Percentiles rank a stretch among this genome's conserved stretches.
Evolutionary conservation across 2,888 invertebrate species (phyloP).

Genomic region (Mimumesa dahlbomi): DNA sequence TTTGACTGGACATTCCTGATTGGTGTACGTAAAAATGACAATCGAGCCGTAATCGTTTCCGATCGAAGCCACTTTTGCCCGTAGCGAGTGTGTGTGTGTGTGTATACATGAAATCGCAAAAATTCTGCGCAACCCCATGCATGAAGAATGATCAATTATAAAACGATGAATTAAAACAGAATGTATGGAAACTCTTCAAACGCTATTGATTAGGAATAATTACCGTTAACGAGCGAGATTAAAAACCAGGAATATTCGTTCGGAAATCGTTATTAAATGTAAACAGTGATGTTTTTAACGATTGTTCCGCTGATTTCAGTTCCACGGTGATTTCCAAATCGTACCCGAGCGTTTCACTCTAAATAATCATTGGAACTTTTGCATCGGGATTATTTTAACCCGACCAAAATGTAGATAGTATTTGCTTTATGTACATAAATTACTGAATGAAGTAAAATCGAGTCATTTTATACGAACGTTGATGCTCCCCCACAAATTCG

Average conservation of each 20-base stretch:
- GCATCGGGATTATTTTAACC: slow-evolving; percentile 53
- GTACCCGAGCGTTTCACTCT: slow-evolving; percentile 38
- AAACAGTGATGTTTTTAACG: slow-evolving; percentile 61
- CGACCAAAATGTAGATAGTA: slow-evolving; percentile 48
- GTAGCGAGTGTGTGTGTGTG: too few species aligned
- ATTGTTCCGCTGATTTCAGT: slow-evolving; percentile 37
- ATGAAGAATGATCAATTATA: not conserved
- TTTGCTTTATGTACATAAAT: slow-evolving; percentile 58
- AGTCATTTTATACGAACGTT: slow-evolving; percentile 34
- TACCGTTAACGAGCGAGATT: slow-evolving; percentile 58
- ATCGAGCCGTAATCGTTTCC: too few species aligned
- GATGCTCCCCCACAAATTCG: slow-evolving; percentile 43
- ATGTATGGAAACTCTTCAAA: not conserved
- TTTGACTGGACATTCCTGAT: too few species aligned
- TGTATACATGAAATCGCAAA: not conserved
- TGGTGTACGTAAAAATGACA: too few species aligned
- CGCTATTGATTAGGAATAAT: slow-evolving; percentile 59
- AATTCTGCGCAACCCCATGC: not conserved
- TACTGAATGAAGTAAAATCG: slow-evolving; percentile 56
- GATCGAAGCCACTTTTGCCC: too few species aligned
- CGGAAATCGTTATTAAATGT: slow-evolving; percentile 61
- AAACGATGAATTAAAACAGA: slow-evolving; percentile 27
- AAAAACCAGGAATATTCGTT: slow-evolving; percentile 45
- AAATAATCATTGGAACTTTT: slow-evolving; percentile 58
- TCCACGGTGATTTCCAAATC: slow-evolving; percentile 32